Evolutionary conservation across 2,888 invertebrate genomes (phyloP), one percentile per base, ranked within the genome.

Genomic region (Hirtodrosophila trivittata): DNA sequence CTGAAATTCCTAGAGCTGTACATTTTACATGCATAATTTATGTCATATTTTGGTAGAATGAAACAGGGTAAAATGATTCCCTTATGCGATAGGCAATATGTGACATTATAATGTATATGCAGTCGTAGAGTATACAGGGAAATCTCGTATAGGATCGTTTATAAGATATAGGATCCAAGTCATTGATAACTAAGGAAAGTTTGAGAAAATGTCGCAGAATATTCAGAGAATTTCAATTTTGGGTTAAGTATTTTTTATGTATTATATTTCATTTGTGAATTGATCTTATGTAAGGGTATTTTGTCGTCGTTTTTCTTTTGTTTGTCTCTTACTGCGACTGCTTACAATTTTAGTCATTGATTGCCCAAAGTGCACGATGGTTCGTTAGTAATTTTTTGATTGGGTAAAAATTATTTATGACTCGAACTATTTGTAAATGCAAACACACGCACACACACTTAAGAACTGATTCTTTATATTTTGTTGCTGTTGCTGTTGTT

Each of bases 361-460:
- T 75, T 73, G 73, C 43, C 70, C 67, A 82, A 71, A 73, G 74
- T 76, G 74, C 59, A 74, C 66, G 59, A 49, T 57, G 65, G 63
- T 77, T 83, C 77, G 83, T 83, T 85, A 80, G 77, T 76, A 72
- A 76, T 66, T 85, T n/a, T 77, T 77, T 81, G 77, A 83, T 81
- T 81, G 78, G 70, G 57, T 35, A 71, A 82, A 84, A 86, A 83
- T 86, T 83, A 86, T 83, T 83, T 84, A 86, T 83, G 86, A 75
- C 76, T 84, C 50, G 43, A 38, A 54, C 68, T 70, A 73, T 73
- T 74, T 75, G 63, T 59, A 51, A 71, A 77, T 76, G 69, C 74
- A 74, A 64, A 77, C 74, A 67, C 65, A 74, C 38, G 12, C 18
- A 18, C 38, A 28, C n/a, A 66, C 60, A 71, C 73, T 71, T 73